phyloP scores from a whole-genome alignment of 2,888 invertebrate species.

The Parnassius glacialis region DNA sequence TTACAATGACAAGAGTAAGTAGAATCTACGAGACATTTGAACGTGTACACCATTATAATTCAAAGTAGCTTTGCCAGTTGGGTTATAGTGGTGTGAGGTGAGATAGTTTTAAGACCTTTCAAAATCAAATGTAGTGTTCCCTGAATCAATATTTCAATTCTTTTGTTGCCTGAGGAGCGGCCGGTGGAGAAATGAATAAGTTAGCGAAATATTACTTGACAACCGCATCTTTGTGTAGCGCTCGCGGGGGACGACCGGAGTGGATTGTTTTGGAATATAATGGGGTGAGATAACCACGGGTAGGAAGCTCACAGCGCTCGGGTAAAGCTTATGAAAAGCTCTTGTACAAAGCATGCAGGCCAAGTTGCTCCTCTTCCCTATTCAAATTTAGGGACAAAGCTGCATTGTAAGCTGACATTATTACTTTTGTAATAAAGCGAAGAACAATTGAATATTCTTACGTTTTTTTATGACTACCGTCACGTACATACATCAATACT shows the following conservation, averaged over 20 bases:
- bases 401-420: neutral
- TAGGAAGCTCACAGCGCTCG: neutral
- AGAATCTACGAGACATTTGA: neutral
- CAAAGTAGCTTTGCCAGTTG: neutral
- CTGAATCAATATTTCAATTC: conserved; percentile 41
- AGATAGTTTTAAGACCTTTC: neutral
- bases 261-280: neutral
- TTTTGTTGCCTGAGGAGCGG: conserved; percentile 32
- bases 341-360: neutral
- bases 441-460: too few species aligned
- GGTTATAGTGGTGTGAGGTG: neutral
- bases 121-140: conserved; percentile 27
- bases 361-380: conserved; percentile 1
- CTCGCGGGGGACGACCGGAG: neutral
- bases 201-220: conserved; percentile 28
- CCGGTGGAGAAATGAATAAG: conserved; percentile 3
- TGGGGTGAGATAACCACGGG: neutral
- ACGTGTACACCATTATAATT: neutral
- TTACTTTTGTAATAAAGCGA: neutral
- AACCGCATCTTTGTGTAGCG: conserved; percentile 9
- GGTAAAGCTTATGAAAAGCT: neutral
- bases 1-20: conserved; percentile 6
- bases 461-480: too few species aligned
- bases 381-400: neutral
- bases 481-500: too few species aligned